Percentiles rank a stretch among this genome's conserved stretches.
Evolutionary conservation across 1,140 invertebrate genomes (phyloP).

Genomic region (Stratiolaelaps scimitus): DNA sequence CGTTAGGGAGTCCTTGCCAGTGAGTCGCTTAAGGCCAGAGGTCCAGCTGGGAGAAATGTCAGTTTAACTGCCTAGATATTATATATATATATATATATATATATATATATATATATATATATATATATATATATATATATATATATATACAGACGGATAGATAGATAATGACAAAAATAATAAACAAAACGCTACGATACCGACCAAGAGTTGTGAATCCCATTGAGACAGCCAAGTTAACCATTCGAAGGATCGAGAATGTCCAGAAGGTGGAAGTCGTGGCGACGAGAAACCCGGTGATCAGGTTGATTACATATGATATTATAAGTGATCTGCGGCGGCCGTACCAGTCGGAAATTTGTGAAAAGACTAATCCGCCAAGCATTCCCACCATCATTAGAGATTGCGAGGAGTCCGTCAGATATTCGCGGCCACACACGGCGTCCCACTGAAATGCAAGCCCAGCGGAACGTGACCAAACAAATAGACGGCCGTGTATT

Average conservation of each 20-base stretch:
- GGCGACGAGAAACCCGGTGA: background rate
- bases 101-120: too few species aligned
- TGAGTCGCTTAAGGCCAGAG: too few species aligned
- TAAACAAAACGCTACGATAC: background rate
- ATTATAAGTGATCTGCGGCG: background rate
- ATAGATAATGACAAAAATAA: too few species aligned
- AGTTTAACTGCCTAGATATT: too few species aligned
- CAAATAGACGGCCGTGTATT: too few species aligned
- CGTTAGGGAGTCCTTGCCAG: too few species aligned
- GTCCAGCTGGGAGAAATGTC: too few species aligned
- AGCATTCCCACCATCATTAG: conserved; percentile 3
- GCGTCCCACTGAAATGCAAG: conserved; percentile 17
- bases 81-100: too few species aligned
- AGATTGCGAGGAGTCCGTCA: background rate
- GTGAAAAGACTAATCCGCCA: background rate
- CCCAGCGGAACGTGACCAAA: too few species aligned
- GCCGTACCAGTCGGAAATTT: conserved; percentile 14
- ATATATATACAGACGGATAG: too few species aligned
- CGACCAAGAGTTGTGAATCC: background rate
- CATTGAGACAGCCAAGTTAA: background rate
- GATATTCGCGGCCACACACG: background rate
- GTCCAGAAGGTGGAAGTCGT: background rate
- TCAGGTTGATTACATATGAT: background rate
- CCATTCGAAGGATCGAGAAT: background rate
- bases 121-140: background rate